Conservation (phyloP, 2,113 vertebrate species). For the Astur gentilis region DNA sequence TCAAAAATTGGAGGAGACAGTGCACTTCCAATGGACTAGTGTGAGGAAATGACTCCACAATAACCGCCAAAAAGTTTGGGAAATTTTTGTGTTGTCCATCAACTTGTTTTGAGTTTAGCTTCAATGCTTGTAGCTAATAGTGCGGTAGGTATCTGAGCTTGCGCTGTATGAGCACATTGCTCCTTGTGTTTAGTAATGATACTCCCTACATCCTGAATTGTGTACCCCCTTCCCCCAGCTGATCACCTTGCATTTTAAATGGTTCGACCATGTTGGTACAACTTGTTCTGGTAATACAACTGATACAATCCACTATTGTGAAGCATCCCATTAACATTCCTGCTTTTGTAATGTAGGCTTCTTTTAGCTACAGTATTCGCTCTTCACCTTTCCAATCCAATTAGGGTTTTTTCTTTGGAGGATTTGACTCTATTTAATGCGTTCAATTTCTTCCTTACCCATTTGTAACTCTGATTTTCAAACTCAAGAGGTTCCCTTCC, state of each 20-base stretch:
- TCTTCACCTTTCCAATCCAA: slow-evolving; percentile 28
- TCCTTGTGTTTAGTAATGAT: not conserved
- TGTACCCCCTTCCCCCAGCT: not conserved
- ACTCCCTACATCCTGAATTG: not conserved
- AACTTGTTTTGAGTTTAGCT: not conserved
- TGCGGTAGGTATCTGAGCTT: not conserved
- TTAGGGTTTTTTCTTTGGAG: not conserved
- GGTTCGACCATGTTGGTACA: not conserved
- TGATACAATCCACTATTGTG: not conserved
- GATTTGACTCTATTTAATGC: not conserved
- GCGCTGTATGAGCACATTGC: accelerated
- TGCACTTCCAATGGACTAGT: not conserved
- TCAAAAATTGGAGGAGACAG: not conserved
- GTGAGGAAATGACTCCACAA: not conserved
- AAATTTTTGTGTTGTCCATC: not conserved
- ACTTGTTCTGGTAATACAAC: not conserved
- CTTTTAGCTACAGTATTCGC: not conserved
- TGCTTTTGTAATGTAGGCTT: not conserved
- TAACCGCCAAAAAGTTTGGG: not conserved
- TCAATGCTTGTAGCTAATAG: not conserved
- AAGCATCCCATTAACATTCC: not conserved
- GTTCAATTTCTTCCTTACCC: not conserved
- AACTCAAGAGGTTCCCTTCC: not conserved
- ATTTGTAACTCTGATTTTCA: not conserved
- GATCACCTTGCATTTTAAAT: not conserved